phyloP scores from a whole-genome alignment of 2,113 vertebrate species.

The Epinephelus fuscoguttatus region DNA sequence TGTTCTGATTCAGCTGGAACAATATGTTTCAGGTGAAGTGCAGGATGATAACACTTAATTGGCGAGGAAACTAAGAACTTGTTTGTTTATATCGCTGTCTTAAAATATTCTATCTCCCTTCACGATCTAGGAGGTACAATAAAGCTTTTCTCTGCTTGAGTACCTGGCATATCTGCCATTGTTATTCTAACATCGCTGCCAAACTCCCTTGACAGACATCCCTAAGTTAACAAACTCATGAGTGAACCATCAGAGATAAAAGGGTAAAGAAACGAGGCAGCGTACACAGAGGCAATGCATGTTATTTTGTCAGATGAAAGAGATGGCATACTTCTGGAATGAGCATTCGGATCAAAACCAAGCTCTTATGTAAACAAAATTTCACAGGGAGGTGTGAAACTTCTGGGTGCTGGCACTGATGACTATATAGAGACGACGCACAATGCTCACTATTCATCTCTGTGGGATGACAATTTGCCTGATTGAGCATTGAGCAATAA shows the following conservation, averaged over 20 bases:
- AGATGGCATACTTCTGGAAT: conserved; percentile 57
- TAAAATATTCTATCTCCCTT: conserved; percentile 48
- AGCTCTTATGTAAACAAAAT: conserved; percentile 75
- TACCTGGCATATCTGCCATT: conserved; percentile 52
- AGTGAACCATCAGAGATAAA: conserved; percentile 69
- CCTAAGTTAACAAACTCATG: conserved; percentile 59
- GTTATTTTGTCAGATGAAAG: conserved; percentile 76
- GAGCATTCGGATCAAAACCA: conserved; percentile 69
- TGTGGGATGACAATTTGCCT: conserved; percentile 70
- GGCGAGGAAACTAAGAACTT: conserved; percentile 29
- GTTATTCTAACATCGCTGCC: conserved; percentile 66
- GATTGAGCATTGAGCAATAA: conserved; percentile 81
- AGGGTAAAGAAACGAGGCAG: conserved; percentile 44
- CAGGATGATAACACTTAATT: conserved; percentile 35
- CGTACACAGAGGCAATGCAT: conserved; percentile 55
- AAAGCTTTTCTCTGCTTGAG: conserved; percentile 61
- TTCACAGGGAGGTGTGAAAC: conserved; percentile 73
- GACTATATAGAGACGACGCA: conserved; percentile 47
- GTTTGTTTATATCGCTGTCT: conserved; percentile 35
- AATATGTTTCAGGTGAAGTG: neutral
- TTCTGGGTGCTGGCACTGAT: conserved; percentile 59
- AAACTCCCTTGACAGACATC: conserved; percentile 56
- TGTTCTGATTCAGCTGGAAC: neutral
- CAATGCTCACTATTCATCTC: conserved; percentile 81
- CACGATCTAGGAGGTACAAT: conserved; percentile 54